These are phyloP conservation scores for Vultur gryphus DNA, from an alignment of 2,797 vertebrate species.

Conservation along the genomic window DNA sequence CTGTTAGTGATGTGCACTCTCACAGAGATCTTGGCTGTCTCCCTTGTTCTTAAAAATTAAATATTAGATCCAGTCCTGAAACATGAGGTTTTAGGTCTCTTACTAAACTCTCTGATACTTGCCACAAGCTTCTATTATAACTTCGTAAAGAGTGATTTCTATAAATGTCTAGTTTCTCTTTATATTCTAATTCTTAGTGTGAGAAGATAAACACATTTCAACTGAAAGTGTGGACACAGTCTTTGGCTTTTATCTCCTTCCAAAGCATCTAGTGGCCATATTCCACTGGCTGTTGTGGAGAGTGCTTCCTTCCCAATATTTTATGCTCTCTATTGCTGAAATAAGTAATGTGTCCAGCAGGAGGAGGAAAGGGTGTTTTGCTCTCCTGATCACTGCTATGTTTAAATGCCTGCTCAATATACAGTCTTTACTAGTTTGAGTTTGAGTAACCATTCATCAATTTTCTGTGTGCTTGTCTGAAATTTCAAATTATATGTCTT, in stretches of 20 bases:
- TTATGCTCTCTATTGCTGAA: background rate
- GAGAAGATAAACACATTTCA: background rate
- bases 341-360: accelerated
- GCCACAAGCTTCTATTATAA: background rate
- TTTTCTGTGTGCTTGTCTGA: background rate
- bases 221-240: background rate
- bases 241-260: background rate
- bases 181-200: background rate
- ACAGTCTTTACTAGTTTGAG: background rate
- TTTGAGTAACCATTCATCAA: background rate
- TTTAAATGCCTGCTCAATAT: background rate
- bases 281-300: background rate
- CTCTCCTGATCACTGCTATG: background rate
- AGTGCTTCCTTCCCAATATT: background rate
- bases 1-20: background rate
- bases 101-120: background rate
- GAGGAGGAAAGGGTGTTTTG: background rate
- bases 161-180: background rate
- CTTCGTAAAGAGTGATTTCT: background rate
- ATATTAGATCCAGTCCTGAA: background rate
- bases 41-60: background rate
- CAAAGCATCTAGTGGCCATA: background rate
- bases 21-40: background rate
- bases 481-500: background rate
- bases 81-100: background rate